These are phyloP conservation scores for Pyrrhia umbra DNA, from an alignment of 2,888 invertebrate genomes.

Conservation along the genomic window DNA sequence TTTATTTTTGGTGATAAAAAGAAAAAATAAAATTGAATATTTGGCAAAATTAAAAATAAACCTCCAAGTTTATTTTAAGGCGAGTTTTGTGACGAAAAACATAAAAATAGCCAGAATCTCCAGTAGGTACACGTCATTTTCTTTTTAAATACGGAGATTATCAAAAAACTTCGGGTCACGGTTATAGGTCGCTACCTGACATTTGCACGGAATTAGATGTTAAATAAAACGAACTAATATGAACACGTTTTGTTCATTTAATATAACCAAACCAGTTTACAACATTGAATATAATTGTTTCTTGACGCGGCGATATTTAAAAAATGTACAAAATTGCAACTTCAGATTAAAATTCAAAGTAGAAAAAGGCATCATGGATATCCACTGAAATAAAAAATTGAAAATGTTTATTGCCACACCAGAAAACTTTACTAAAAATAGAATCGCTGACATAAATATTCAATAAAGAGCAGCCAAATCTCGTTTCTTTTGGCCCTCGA, in stretches of 20 bases:
- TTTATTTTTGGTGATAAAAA: not conserved
- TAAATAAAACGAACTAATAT: constrained; percentile 16
- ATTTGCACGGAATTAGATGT: constrained; percentile 32
- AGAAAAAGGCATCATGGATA: no score
- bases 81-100: constrained; percentile 7
- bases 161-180: constrained; percentile 20
- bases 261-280: constrained; percentile 4
- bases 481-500: not conserved
- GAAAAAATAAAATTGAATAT: not conserved
- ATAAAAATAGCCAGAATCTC: constrained; percentile 7
- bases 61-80: constrained; percentile 19
- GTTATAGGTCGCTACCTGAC: constrained; percentile 32
- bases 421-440: no score
- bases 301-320: no score
- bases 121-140: not conserved
- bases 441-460: no score
- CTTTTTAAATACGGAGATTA: constrained; percentile 5
- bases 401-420: no score
- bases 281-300: constrained; percentile 4
- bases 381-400: no score
- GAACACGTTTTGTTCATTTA: not conserved
- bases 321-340: no score
- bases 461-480: no score
- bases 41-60: constrained; percentile 3
- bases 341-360: no score